Evolutionary conservation across 2,888 invertebrate species (phyloP).

Genomic region (Nasonia oneida): DNA sequence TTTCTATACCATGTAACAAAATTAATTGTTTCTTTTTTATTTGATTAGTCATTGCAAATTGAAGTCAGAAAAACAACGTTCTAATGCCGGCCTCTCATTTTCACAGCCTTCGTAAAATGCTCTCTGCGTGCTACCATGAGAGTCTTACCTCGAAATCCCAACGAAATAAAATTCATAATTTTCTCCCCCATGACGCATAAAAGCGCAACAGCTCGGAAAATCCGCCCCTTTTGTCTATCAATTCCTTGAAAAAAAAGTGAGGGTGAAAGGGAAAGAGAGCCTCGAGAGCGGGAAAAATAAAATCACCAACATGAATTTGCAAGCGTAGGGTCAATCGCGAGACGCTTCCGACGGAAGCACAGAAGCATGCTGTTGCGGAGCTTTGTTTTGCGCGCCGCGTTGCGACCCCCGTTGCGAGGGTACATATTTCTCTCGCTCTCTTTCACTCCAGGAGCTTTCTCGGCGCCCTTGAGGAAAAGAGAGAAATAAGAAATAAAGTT

Average conservation of each 20-base stretch:
- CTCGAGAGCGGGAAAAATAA: slow-evolving; percentile 30
- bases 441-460: not conserved
- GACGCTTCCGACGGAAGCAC: not conserved
- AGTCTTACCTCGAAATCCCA: not conserved
- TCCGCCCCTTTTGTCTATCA: slow-evolving; percentile 1
- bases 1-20: too few species aligned
- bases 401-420: not conserved
- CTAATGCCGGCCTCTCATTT: not conserved
- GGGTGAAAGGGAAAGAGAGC: not conserved
- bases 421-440: not conserved
- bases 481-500: not conserved
- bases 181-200: not conserved
- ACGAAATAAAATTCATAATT: slow-evolving; percentile 19
- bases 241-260: slow-evolving; percentile 11
- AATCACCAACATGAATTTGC: slow-evolving; percentile 44
- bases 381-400: slow-evolving; percentile 23
- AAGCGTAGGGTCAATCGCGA: not conserved
- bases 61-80: too few species aligned
- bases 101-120: not conserved
- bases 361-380: not conserved
- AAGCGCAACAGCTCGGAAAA: slow-evolving; percentile 51
- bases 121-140: not conserved
- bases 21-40: too few species aligned
- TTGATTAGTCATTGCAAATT: too few species aligned
- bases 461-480: slow-evolving; percentile 1